Percentiles rank a stretch among this genome's conserved stretches.
Evolutionary conservation across 35 echinoderm and acorn worm genomes (phyloP).

Genomic region (Patiria miniata): DNA sequence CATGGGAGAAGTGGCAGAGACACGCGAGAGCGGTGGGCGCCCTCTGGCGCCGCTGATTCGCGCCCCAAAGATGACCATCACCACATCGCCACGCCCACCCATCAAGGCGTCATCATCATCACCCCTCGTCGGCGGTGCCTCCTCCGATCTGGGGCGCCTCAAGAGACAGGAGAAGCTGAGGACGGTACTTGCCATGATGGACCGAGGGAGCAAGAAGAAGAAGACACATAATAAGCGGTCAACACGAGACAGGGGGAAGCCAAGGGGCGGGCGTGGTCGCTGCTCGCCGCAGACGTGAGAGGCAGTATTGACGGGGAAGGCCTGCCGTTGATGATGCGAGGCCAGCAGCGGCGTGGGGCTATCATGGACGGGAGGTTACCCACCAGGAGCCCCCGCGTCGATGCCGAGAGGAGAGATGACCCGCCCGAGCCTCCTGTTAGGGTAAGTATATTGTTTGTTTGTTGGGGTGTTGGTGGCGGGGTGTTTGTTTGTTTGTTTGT

Average conservation of each 20-base stretch:
- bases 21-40: neutral
- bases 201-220: constrained; percentile 26
- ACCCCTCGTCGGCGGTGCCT: neutral
- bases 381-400: neutral
- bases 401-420: neutral
- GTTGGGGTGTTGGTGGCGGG: neutral
- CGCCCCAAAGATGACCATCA: neutral
- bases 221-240: constrained; percentile 9
- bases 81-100: neutral
- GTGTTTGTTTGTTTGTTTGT: too few species aligned
- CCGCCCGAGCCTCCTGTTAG: neutral
- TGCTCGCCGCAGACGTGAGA: neutral
- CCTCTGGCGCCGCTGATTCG: constrained; percentile 30
- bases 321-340: neutral
- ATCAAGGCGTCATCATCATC: neutral
- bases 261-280: neutral
- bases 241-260: neutral
- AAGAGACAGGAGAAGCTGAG: constrained; percentile 47
- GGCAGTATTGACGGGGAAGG: neutral
- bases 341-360: neutral
- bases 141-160: neutral
- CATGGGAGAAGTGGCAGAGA: neutral
- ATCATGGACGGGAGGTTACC: neutral
- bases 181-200: constrained; percentile 54
- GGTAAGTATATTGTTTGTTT: neutral